Base-by-base conservation (phyloP, 1,140 invertebrate species). In the Orussus abietinus region DNA sequence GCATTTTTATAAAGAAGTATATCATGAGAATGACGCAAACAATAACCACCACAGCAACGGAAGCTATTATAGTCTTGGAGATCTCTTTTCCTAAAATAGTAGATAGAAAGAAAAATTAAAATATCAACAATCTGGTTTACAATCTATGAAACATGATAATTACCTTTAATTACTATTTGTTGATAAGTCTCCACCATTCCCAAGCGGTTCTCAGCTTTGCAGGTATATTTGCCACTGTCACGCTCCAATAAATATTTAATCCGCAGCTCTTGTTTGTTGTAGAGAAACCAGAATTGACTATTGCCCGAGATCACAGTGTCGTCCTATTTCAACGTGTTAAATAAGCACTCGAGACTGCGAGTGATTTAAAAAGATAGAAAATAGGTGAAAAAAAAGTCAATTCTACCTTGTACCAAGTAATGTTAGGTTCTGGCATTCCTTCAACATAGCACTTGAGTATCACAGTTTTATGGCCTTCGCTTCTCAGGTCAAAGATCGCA, bases 1-100 rank as follows among this genome's bases (percentile, higher is more conserved):
- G 70, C 13, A 80, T 62, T 54, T 76, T 82, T 44, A 77, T 74
- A 0, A 66, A 64, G 18, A 79, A 65, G 46, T 75, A 81, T 9
- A 74, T 68, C 0, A 79, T 71, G 2, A 72, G 57, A 33, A 55
- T 41, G 10, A 64, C 37, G 17, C 66, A 56, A 14, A 80, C 42
- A 5, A 77, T 36, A 4, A 80, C 52, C 7, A 84, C 56, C 12
- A 76, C 17, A 0, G 78, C 51, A 17, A 80, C 62, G 2, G 77
- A 53, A 1, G 73, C 65, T 1, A 72, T 48, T 40, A 65, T 50
- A 37, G 53, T 39, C 37, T 38, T 36, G 0, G 57, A 47, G 5
- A 59, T 32, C 32, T 49, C 51, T 51, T 61, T 55, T 10, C 51
- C 59, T 65, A 42, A n/a, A 36, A 52, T 29, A 36, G 33, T n/a